Base-by-base conservation (phyloP, 2,113 vertebrate species). In the Coryphaenoides rupestris region DNA sequence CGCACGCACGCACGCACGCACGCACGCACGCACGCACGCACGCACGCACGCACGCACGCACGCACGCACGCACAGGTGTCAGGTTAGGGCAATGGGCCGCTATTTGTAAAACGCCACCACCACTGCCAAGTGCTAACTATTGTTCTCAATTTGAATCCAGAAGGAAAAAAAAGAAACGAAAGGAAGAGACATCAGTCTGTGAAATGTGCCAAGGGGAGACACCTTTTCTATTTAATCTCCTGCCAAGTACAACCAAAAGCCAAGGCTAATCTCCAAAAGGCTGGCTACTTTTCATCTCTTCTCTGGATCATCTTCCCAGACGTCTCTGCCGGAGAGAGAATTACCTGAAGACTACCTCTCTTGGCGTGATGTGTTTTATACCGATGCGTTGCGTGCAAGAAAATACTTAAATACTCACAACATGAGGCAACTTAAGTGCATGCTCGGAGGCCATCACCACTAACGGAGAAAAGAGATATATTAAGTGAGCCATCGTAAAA, bases 221-320 rank as follows among this genome's bases (percentile, higher is more conserved):
- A 72, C 65, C 46, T 6, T 66, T 46, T 50, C 73, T 58, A 75
- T 79, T 28, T 60, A 9, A 74, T 74, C 72, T 53, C 21, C 59
- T 60, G 76, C 66, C 66, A 70, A 73, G 55, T 75, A 58, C 58
- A 68, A 62, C 50, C n/a, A 45, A 60, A 59, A 64, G 59, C 62
- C 64, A 68, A 65, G n/a, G 61, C 64, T 70, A 73, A 82, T 70
- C 71, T 66, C 21, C 50, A 73, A 76, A 75, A 71, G 60, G 65
- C 60, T 60, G 54, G n/a, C 58, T 62, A 65, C 69, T 62, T 55
- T 67, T 74, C 55, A 40, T 55, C 65, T 68, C 50, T 49, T 66
- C 55, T 50, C 17, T 21, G 22, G 21, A 14, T 46, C 21, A 21
- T 40, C 46, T 21, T 65, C 21, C 59, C 49, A n/a, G n/a, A 5